Evolutionary conservation across 2,113 vertebrate genomes (phyloP).

Genomic region (Pardalotus punctatus): DNA sequence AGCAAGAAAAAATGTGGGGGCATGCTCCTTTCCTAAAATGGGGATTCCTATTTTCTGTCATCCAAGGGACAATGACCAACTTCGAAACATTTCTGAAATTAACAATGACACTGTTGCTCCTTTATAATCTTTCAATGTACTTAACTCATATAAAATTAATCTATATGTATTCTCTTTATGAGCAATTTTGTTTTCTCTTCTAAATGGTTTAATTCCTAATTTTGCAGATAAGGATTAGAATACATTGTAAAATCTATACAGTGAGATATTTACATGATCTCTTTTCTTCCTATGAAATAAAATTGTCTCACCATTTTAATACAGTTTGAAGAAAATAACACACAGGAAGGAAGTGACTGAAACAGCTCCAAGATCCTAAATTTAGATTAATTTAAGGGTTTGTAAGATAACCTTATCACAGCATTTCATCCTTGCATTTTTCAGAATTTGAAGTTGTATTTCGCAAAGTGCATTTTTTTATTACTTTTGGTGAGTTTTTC

Average conservation of each 20-base stretch:
- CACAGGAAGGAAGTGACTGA: background rate
- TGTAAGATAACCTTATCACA: background rate
- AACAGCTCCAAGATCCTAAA: background rate
- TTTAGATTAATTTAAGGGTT: background rate
- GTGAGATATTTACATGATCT: background rate
- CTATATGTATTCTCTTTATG: background rate
- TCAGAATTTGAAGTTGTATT: background rate
- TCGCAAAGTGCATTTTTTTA: background rate
- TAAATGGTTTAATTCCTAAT: background rate
- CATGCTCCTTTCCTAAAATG: slow-evolving; percentile 38
- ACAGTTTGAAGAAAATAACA: background rate
- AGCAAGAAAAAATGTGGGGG: slow-evolving; percentile 39
- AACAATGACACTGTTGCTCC: background rate
- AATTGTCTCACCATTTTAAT: background rate
- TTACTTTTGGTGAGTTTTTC: background rate
- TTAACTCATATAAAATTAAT: background rate
- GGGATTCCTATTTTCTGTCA: slow-evolving; percentile 12
- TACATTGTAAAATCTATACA: background rate
- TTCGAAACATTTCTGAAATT: slow-evolving; percentile 48
- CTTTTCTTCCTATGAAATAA: background rate
- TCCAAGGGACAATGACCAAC: background rate
- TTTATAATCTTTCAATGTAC: background rate
- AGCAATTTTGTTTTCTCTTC: background rate
- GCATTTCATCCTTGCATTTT: background rate
- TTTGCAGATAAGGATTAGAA: background rate